phyloP scores from a whole-genome alignment of 2,888 invertebrate genomes.

The Eurois occulta region DNA sequence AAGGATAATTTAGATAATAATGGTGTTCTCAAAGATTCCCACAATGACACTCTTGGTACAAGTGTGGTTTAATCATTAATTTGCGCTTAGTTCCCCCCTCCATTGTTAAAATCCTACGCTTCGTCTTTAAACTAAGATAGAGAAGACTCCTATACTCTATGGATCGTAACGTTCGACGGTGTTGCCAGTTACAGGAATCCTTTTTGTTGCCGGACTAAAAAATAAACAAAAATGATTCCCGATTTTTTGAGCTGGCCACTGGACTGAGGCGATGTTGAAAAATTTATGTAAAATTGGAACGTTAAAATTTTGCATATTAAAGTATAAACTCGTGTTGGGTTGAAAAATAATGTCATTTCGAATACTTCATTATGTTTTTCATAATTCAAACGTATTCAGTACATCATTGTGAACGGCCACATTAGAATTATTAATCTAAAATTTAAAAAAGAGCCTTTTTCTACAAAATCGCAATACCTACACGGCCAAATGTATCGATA shows the following conservation, averaged over 20 bases:
- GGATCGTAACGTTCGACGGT: slow-evolving; percentile 68
- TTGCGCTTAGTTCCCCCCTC: slow-evolving; percentile 71
- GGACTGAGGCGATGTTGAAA: slow-evolving; percentile 70
- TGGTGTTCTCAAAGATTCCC: slow-evolving; percentile 56
- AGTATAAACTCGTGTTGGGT: slow-evolving; percentile 54
- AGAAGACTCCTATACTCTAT: slow-evolving; percentile 72
- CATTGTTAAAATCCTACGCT: slow-evolving; percentile 76
- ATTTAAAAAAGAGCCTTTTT: no score
- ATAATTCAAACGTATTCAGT: no score
- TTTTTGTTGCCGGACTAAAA: slow-evolving; percentile 69
- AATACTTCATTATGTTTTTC: background rate
- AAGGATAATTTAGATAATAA: slow-evolving; percentile 23
- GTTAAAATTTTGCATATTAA: slow-evolving; percentile 50
- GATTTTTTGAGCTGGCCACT: slow-evolving; percentile 62
- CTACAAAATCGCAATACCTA: no score
- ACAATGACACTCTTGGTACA: slow-evolving; percentile 48
- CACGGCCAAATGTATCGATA: no score
- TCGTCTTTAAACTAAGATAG: slow-evolving; percentile 67
- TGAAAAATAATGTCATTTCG: slow-evolving; percentile 20
- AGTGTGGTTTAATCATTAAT: slow-evolving; percentile 62
- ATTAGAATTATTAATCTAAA: no score
- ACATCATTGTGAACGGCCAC: no score
- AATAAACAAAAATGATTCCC: slow-evolving; percentile 67
- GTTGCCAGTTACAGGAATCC: slow-evolving; percentile 75
- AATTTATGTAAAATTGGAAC: slow-evolving; percentile 58